Conservation (phyloP, 2,797 vertebrate genomes). For the Anas bernieri region DNA sequence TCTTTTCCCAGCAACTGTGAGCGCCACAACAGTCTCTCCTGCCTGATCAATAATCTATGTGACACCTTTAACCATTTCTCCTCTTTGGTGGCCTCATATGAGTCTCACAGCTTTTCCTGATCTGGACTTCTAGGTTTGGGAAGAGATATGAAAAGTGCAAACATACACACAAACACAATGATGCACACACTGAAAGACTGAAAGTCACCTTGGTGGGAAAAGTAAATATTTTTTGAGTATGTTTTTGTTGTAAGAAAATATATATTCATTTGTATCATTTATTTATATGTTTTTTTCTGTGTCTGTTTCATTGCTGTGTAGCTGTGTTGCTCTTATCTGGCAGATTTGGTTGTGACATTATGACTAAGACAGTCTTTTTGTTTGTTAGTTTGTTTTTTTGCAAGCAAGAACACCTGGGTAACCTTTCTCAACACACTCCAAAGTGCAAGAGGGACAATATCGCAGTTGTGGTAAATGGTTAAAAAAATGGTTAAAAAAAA, state of each 20-base stretch:
- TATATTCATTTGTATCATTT: too few species aligned
- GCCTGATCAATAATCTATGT: not conserved
- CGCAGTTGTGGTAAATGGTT: not conserved
- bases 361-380: fast-evolving
- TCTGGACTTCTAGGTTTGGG: not conserved
- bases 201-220: not conserved
- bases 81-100: not conserved
- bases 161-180: too few species aligned
- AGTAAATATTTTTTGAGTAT: not conserved
- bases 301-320: not conserved
- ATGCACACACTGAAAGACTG: not conserved
- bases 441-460: not conserved
- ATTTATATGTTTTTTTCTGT: not conserved
- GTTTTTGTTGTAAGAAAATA: not conserved
- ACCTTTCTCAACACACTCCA: not conserved
- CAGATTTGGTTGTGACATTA: not conserved
- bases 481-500: not conserved
- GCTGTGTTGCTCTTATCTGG: not conserved
- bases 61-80: not conserved
- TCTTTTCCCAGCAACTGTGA: not conserved
- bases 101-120: not conserved
- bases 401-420: not conserved
- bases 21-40: not conserved
- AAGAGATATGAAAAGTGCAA: not conserved
- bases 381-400: not conserved